phyloP scores from a whole-genome alignment of 2,888 invertebrate species.

The Caenorhabditis virilis region DNA sequence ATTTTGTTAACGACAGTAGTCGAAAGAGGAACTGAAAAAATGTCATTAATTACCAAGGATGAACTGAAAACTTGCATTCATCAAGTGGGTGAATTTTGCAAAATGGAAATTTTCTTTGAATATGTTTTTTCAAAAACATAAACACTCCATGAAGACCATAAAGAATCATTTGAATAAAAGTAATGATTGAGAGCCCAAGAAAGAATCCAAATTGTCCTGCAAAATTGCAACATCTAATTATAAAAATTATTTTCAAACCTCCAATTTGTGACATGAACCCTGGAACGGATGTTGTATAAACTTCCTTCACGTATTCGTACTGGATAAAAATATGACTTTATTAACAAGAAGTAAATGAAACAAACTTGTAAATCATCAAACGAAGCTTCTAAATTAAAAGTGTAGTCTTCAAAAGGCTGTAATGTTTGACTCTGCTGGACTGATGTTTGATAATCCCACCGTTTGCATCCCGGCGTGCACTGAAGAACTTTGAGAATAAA shows the following conservation, averaged over 20 bases:
- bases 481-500: constrained; percentile 31
- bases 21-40: constrained; percentile 1
- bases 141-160: constrained; percentile 44
- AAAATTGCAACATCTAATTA: background rate
- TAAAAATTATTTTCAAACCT: constrained; percentile 20
- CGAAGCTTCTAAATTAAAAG: constrained; percentile 63
- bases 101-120: constrained; percentile 29
- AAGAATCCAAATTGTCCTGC: constrained; percentile 59
- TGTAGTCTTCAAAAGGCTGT: constrained; percentile 50
- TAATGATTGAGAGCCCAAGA: constrained; percentile 63
- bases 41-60: background rate
- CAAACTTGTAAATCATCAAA: constrained; percentile 62
- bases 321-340: constrained; percentile 28
- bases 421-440: constrained; percentile 56
- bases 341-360: constrained; percentile 1
- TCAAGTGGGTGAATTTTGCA: constrained; percentile 30
- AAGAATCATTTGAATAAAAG: constrained; percentile 62
- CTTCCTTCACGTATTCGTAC: constrained; percentile 65
- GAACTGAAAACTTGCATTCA: constrained; percentile 30
- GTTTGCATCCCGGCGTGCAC: constrained; percentile 58
- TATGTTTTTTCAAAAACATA: constrained; percentile 26
- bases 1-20: constrained; percentile 11
- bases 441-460: constrained; percentile 64
- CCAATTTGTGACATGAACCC: constrained; percentile 68
- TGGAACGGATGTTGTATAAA: constrained; percentile 63